A percentile compares a stretch with the other conserved stretches of the same genome.
phyloP scores from a whole-genome alignment of 2,113 vertebrate genomes.

The Burhinus oedicnemus region DNA sequence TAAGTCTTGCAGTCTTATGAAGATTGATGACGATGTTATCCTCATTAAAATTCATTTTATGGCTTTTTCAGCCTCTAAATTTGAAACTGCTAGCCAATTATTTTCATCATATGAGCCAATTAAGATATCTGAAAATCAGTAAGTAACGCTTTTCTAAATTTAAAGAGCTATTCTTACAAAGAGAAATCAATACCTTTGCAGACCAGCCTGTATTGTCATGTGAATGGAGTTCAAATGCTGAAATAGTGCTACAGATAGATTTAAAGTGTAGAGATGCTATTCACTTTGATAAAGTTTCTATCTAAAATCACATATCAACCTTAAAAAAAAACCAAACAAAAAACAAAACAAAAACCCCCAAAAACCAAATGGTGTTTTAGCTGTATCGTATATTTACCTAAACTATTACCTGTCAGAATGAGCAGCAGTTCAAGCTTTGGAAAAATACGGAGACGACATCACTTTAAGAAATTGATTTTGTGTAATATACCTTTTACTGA shows the following conservation, averaged over 20 bases:
- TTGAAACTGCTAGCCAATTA: neutral
- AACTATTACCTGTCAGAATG: neutral
- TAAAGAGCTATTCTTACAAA: neutral
- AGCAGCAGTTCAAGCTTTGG: neutral
- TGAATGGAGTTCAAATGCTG: neutral
- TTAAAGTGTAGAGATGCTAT: neutral
- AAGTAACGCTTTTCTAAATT: neutral
- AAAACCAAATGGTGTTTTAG: neutral
- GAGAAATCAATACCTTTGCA: neutral
- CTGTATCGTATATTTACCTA: neutral
- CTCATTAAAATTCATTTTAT: neutral
- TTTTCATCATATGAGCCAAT: neutral
- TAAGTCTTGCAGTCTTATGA: neutral
- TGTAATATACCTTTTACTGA: slow-evolving; percentile 42
- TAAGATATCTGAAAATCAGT: neutral
- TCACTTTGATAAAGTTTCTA: neutral
- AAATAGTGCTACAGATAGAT: neutral
- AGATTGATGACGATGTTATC: neutral
- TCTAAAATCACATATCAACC: neutral
- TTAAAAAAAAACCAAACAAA: neutral
- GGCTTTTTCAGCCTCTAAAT: neutral
- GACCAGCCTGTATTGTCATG: neutral
- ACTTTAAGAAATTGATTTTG: neutral
- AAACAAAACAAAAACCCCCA: too few relatives aligned
- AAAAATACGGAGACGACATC: neutral